phyloP scores from a whole-genome alignment of 2,888 invertebrate species.

The Myathropa florea region DNA sequence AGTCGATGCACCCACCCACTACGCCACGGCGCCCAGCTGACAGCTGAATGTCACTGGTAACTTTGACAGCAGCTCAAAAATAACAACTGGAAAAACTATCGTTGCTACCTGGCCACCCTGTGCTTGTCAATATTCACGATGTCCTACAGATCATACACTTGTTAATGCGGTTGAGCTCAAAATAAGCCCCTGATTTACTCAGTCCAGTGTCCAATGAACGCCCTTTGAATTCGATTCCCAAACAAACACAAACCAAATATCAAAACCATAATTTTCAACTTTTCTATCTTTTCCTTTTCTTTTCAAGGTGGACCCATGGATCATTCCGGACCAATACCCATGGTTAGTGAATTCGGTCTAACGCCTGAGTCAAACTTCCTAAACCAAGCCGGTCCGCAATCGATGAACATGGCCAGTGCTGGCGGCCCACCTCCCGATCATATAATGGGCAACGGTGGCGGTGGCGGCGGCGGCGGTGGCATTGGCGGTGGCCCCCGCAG shows the following conservation, averaged over 20 bases:
- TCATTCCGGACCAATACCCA: slow-evolving; percentile 85
- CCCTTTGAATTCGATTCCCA: background rate
- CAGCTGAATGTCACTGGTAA: too few species aligned
- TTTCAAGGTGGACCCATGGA: slow-evolving; percentile 87
- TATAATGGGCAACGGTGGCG: slow-evolving; percentile 81
- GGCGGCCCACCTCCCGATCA: slow-evolving; percentile 84
- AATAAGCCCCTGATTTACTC: background rate
- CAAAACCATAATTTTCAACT: background rate
- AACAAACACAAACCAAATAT: background rate
- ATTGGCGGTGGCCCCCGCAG: slow-evolving; percentile 84
- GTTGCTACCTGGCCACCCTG: too few species aligned
- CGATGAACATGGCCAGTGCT: slow-evolving; percentile 79
- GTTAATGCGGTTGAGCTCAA: too few species aligned
- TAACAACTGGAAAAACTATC: too few species aligned
- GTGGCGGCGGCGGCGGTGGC: slow-evolving; percentile 75
- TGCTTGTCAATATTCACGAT: too few species aligned
- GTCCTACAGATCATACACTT: too few species aligned
- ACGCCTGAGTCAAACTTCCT: slow-evolving; percentile 84
- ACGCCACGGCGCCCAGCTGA: too few species aligned
- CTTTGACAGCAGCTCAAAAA: too few species aligned
- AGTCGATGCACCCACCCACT: too few species aligned
- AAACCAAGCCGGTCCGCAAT: slow-evolving; percentile 81
- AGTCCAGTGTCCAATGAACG: slow-evolving; percentile 6
- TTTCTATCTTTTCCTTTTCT: background rate
- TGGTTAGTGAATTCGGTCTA: slow-evolving; percentile 90